Evolutionary conservation across 2,113 vertebrate genomes (phyloP), one percentile per base, ranked within the genome.

Genomic region (Lipotes vexillifer): DNA sequence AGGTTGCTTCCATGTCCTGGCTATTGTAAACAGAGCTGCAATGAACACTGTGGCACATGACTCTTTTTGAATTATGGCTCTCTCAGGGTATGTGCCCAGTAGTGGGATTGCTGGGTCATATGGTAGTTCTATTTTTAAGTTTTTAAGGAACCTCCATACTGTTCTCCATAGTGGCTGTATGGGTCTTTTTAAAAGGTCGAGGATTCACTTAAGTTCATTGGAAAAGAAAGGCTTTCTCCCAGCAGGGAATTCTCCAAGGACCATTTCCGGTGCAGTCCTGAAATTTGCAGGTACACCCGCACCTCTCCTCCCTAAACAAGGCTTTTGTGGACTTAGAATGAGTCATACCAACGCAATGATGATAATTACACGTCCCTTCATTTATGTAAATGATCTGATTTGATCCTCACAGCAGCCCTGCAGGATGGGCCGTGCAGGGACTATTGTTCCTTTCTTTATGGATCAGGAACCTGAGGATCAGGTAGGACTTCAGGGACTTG

Each of bases 331-430:
- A 93, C 87, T 80, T 31, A 71, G 87, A 31, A 81, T 8, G 97
- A 98, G 93, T 97, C 97, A 98, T 31, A 31, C 44, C 46, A 75
- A 46, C 0, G 0, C 86, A 33, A n/a, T 18, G 55, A 74, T 1
- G 57, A 66, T 94, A 88, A 85, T 93, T 83, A 96, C 23, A 94
- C 65, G 83, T 95, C 91, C 68, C 74, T 92, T 94, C 3, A 0
- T 82, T 93, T 86, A 82, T 92, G 92, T 84, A 96, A 97, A 96
- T 95, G 27, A 84, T 85, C 93, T 83, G 69, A 92, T 83, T 80
- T 92, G 89, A 96, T 97, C 91, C 86, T 94, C 0, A 0, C n/a
- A 94, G 89, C 27, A 84, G 95, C 92, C 97, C 87, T 77, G 65
- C 46, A 90, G 93, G 92, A 68, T 61, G 75, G 92, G 93, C 81